Base-by-base conservation (phyloP, 2,888 invertebrate genomes). In the Coenonympha arcania region DNA sequence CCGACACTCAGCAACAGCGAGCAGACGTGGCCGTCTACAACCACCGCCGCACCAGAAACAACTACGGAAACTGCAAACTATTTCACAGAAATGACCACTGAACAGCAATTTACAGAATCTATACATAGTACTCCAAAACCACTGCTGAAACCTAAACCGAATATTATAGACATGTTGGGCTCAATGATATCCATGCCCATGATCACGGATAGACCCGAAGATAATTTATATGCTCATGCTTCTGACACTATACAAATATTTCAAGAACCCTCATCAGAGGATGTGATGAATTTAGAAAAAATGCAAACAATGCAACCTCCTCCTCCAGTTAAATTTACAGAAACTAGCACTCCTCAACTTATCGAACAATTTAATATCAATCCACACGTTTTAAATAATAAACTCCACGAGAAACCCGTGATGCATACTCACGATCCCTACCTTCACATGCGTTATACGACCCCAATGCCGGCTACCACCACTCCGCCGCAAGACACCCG, bases 261-360 rank as follows among this genome's bases (percentile, higher is more conserved):
- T 61, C 77, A 81, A 58, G 76, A 79, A 55, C 68, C 69, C 16
- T 59, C 61, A 26, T 63, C 67, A 4, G 71, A 76, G 52, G 73
- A 76, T 36, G 55, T 56, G n/a, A 40, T 58, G n/a, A 65, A 77
- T 62, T 65, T 89, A 54, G 78, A 88, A 66, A 80, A 81, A 9
- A 88, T 90, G 88, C 88, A 89, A 73, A 89, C 88, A n/a, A 88
- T 89, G 89, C 88, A 87, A 59, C 89, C 89, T 2, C 89, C 89
- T 24, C 87, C 88, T 2, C 68, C 76, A 2, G 65, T 70, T 15
- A 68, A 66, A 56, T 43, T 55, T 30, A 53, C 64, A 39, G 76
- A 77, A 57, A 73, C 57, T 52, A 61, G 72, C 26, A 66, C 65
- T 40, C 40, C 55, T 26, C 41, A 64, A 24, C 58, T 24, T 6